Evolutionary conservation across 2,888 invertebrate species (phyloP), one percentile per base, ranked within the genome.

Genomic region (Altica lythri): DNA sequence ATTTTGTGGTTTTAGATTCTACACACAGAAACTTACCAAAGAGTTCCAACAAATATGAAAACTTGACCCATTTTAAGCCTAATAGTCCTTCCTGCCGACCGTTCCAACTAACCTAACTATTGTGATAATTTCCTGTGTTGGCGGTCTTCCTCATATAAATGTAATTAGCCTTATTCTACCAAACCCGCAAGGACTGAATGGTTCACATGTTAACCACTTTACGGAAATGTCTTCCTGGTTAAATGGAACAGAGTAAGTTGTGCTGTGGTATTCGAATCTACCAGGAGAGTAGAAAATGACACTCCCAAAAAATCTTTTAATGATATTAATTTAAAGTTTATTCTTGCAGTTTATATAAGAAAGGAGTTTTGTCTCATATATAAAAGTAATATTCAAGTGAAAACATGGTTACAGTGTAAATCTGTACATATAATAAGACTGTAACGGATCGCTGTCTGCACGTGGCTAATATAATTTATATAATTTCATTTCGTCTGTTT

Each of bases 101-200:
- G 35, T 32, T 29, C 13, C 12, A 40, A 49, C 48, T 38, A 48
- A 38, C 29, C 38, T 16, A 18, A 40, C 19, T 40, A 49, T 40
- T 14, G 49, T 13, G 49, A 49, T 49, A 40, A 49, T 49, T 49
- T 49, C 49, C 37, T 42, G 32, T 49, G 19, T 27, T 19, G 18
- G 48, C 38, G 40, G 49, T 49, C 49, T 40, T 49, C 42, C 49
- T 49, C 49, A 53, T 56, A 53, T 53, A 56, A 56, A 56, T 45
- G 48, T 53, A 56, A 56, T 56, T 56, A 56, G 48, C 49, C 35
- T 30, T 51, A 46, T 35, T 51, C 22, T 37, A 48, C 40, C 22
- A 34, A 34, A 34, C 10, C 34, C n/a, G 13, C 13, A 34, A 10
- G 32, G 37, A 32, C 29, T 27, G n/a, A 51, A 43, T 43, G 48